Percentiles rank a stretch among this genome's conserved stretches.
Evolutionary conservation across 2,888 invertebrate genomes (phyloP).

Genomic region (Trissoscelio sp.): DNA sequence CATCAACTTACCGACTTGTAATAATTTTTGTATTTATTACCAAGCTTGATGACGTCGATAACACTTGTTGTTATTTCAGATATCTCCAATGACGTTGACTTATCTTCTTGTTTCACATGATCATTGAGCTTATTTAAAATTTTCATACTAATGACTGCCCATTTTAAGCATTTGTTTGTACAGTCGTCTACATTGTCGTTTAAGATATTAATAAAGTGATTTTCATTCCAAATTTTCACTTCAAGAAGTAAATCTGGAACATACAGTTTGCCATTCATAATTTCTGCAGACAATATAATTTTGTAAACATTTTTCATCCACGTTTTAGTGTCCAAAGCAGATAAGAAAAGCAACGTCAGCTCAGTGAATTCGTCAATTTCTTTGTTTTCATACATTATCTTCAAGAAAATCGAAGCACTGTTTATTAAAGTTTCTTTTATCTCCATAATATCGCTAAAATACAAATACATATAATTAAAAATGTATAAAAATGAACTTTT

Average conservation of each 20-base stretch:
- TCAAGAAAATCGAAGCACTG: constrained; percentile 34
- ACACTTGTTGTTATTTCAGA: constrained; percentile 78
- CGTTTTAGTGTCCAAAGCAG: constrained; percentile 73
- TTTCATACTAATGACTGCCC: constrained; percentile 79
- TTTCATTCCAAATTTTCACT: constrained; percentile 70
- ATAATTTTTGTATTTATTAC: constrained; percentile 51
- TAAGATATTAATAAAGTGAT: constrained; percentile 35
- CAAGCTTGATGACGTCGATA: constrained; percentile 75
- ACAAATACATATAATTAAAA: constrained; percentile 7
- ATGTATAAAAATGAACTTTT: too few species aligned
- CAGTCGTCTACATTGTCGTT: constrained; percentile 73
- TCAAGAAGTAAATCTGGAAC: constrained; percentile 71
- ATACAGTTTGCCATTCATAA: constrained; percentile 79
- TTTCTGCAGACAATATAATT: constrained; percentile 78
- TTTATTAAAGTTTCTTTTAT: constrained; percentile 67
- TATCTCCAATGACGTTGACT: constrained; percentile 73
- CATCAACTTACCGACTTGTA: constrained; percentile 56
- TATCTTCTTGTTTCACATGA: constrained; percentile 5
- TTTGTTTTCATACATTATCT: constrained; percentile 32
- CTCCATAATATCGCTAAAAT: background rate
- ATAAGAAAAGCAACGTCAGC: constrained; percentile 74
- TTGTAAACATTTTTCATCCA: constrained; percentile 77
- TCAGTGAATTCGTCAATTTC: constrained; percentile 56
- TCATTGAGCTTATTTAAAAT: constrained; percentile 74
- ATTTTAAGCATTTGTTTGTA: constrained; percentile 77